These are phyloP conservation scores for Lasioglossum pauxillum DNA, from an alignment of 2,888 invertebrate species.

Conservation along the genomic window DNA sequence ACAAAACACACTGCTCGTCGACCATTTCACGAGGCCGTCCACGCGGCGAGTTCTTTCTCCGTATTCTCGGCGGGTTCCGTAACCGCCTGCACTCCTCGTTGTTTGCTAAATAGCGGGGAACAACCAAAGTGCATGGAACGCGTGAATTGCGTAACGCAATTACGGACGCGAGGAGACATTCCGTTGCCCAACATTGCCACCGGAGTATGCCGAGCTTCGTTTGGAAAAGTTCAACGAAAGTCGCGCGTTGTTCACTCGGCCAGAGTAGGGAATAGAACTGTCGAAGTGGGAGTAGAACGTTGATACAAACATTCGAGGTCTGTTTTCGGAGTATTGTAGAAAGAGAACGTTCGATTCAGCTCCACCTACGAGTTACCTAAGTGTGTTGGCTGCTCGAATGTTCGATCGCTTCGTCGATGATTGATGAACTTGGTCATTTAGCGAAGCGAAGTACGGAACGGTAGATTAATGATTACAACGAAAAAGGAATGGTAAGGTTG, in stretches of 20 bases:
- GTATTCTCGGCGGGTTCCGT: conserved; percentile 4
- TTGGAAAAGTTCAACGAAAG: conserved; percentile 40
- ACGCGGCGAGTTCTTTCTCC: neutral
- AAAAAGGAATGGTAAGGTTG: neutral
- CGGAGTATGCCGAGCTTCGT: conserved; percentile 8
- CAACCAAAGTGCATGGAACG: conserved; percentile 25
- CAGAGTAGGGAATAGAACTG: neutral
- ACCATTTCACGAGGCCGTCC: neutral
- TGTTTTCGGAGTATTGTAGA: neutral
- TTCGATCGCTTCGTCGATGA: neutral
- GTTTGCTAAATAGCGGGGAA: conserved; percentile 35
- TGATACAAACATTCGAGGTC: neutral
- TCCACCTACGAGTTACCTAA: neutral
- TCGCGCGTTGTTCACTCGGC: neutral
- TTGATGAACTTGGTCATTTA: neutral
- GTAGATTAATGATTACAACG: neutral
- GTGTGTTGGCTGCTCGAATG: neutral
- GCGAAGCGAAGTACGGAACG: neutral
- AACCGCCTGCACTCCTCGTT: conserved; percentile 15
- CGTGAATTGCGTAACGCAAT: conserved; percentile 53
- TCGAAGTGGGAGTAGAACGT: neutral
- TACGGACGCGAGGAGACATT: conserved; percentile 33
- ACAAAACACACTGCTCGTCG: neutral
- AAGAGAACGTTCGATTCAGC: neutral
- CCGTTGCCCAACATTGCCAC: conserved; percentile 31